Conservation (phyloP, 2,797 vertebrate species). For the Heliangelus exortis region DNA sequence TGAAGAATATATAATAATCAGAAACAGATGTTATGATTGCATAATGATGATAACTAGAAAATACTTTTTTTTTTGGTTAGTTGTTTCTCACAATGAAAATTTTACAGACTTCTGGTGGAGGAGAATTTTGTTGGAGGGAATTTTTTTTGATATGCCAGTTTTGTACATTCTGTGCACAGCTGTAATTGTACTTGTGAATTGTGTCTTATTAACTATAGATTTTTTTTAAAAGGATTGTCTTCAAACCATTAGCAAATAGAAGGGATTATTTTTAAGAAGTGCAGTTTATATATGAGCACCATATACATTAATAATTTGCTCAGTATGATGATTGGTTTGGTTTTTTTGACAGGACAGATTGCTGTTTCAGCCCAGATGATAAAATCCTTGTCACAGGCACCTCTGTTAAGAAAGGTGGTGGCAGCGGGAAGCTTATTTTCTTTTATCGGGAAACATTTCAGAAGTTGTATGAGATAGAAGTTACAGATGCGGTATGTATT, state of each 20-base stretch:
- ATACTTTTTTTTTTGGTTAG: not conserved
- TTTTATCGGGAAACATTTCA: constrained; percentile 89
- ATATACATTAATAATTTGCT: not conserved
- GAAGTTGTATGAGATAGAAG: constrained; percentile 91
- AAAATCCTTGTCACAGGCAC: constrained; percentile 94
- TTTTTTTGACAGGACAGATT: constrained; percentile 88
- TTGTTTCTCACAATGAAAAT: not conserved
- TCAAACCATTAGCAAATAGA: not conserved
- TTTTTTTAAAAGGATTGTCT: not conserved
- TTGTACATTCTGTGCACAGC: not conserved
- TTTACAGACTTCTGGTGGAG: not conserved
- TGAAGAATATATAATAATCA: not conserved
- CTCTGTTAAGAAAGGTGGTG: constrained; percentile 91
- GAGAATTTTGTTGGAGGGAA: not conserved
- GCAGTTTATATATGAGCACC: not conserved
- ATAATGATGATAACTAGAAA: not conserved
- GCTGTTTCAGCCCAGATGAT: constrained; percentile 97
- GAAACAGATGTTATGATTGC: not conserved
- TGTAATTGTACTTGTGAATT: not conserved
- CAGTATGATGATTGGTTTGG: not conserved
- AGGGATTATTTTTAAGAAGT: not conserved
- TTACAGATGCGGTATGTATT: constrained; percentile 90
- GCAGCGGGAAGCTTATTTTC: constrained; percentile 91
- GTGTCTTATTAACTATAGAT: not conserved
- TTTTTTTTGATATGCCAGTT: not conserved